Evolutionary conservation across 2,888 invertebrate genomes (phyloP), one percentile per base, ranked within the genome.

Genomic region (Acutogordius australiensis): DNA sequence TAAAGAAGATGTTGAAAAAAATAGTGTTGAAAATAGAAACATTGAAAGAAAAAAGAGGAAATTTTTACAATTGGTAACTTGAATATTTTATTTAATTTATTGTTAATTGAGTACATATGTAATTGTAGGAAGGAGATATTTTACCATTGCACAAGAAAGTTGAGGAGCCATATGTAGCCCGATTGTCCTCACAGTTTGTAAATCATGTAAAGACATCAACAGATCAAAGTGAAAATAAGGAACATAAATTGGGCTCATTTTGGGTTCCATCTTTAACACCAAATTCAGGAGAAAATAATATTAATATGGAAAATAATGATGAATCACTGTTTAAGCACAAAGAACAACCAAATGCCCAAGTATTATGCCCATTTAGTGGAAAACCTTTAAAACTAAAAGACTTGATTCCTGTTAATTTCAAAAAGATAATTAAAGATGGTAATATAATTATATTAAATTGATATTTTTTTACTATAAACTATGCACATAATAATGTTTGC

Each of bases 251-350:
- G 56, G 90, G 91, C 0, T 87, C 87, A 72, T 94, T 90, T 71
- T 94, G 94, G 94, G 77, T 94, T 61, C 94, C 97, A 0, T 82
- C 84, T 0, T 80, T 88, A 69, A 81, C 88, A 8, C 90, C 90
- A 0, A 79, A 82, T 68, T 83, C 86, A 0, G 81, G 81, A 64
- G 73, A n/a, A n/a, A n/a, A n/a, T n/a, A n/a, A n/a, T 77, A 62
- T 74, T 78, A 0, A 80, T 79, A 66, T 66, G 82, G 0, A 72
- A 78, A 61, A 84, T 84, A 70, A 84, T 85, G n/a, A 80, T 79
- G 70, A 8, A 8, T 8, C 44, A 8, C 44, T 13, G 8, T 37
- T 37, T 18, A 37, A 37, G 8, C 37, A 37, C 18, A 37, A 37
- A 37, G 37, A 37, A 37, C 37, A 8, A 8, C 51, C 51, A 4